Base-by-base conservation (phyloP, 2,113 vertebrate genomes). In the Phyllostomus hastatus region DNA sequence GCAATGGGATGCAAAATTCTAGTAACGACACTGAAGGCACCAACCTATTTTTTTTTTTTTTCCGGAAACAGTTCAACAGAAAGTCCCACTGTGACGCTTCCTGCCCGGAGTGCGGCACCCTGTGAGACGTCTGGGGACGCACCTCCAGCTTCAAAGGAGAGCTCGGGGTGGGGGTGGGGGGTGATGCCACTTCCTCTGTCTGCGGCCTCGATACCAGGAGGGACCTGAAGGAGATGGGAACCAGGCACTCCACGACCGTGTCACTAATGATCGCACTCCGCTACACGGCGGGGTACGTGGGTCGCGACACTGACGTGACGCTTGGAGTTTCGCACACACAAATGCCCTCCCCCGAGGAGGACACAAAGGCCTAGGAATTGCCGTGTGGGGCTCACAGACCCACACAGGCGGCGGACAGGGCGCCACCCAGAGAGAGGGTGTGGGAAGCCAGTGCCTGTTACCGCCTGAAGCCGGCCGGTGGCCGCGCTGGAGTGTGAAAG, bases 391-490 rank as follows among this genome's bases (percentile, higher is more conserved):
- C 97, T 96, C n/a, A 6, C 84, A 91, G 98, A 96, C 97, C 97
- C 97, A 83, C 97, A 95, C 92, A 85, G 96, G 98, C 97, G 96
- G 98, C 97, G 57, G 95, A 96, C 89, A 61, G 98, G 98, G 98
- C 98, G 97, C 98, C 97, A 98, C 97, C 97, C 96, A 91, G 94
- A 98, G 97, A 94, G 95, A 95, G 79, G 97, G 93, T 98, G 98
- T 98, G 92, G 98, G 98, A 97, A 97, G 95, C 97, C 93, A 97
- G 98, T 99, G 98, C 98, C 98, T 98, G 98, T 98, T 98, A 98
- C 98, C 96, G 98, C 95, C 82, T 98, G 98, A 98, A 98, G 98
- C 98, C 97, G 96, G 98, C 85, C 96, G 96, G 98, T 95, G 97
- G 97, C 98, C 97, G 97, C 95, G 95, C 95, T 98, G 98, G 97